Percentiles rank a stretch among this genome's conserved stretches.
Conservation (phyloP, 2,113 vertebrate species). For the Pitta sordida region DNA sequence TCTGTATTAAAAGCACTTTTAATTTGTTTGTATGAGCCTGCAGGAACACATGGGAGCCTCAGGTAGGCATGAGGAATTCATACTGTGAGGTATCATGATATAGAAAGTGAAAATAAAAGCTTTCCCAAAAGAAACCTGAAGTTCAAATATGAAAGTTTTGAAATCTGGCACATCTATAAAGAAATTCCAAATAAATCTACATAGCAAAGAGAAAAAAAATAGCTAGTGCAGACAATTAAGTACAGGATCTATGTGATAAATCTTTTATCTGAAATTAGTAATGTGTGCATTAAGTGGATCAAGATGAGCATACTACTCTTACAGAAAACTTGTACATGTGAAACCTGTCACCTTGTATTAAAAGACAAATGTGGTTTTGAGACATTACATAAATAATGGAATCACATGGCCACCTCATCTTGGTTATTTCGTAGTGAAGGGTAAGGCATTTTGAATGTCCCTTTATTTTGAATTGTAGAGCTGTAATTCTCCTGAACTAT, state of each 20-base stretch:
- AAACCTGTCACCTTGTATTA: constrained; percentile 68
- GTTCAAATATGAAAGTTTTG: neutral
- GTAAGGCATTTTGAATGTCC: constrained; percentile 6
- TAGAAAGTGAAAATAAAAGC: neutral
- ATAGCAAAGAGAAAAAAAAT: neutral
- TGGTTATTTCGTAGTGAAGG: constrained; percentile 66
- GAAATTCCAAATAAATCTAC: constrained; percentile 48
- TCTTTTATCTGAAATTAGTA: constrained; percentile 39
- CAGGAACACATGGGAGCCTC: neutral
- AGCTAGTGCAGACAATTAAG: neutral
- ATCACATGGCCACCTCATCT: constrained; percentile 66
- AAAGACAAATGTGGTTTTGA: constrained; percentile 66
- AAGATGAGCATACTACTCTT: constrained; percentile 49
- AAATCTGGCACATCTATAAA: constrained; percentile 42
- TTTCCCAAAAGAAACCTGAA: neutral
- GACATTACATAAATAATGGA: constrained; percentile 71
- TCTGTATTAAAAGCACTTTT: constrained; percentile 31
- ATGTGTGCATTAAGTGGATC: constrained; percentile 53
- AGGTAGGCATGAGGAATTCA: neutral
- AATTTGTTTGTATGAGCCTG: neutral
- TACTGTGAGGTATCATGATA: neutral
- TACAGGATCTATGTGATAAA: neutral
- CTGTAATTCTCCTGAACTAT: constrained; percentile 29
- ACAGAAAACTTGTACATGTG: constrained; percentile 51
- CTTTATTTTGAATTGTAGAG: constrained; percentile 38